Evolutionary conservation across 2,797 vertebrate genomes (phyloP), one percentile per base, ranked within the genome.

Genomic region (Enteromius fasciolatus): DNA sequence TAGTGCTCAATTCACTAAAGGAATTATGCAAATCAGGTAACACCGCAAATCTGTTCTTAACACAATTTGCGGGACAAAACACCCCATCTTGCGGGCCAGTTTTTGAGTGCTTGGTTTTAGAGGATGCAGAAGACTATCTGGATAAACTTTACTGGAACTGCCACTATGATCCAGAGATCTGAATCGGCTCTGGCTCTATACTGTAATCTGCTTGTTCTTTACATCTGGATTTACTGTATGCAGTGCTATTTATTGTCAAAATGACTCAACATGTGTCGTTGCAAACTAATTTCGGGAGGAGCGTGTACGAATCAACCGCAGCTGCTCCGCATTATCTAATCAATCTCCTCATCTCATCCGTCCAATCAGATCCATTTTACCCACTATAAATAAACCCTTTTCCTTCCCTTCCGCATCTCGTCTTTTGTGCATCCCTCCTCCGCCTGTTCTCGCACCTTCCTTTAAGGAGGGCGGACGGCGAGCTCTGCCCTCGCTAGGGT

Each of bases 21-120:
- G 70, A 73, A 73, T 73, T 73, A 73, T 73, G 70, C 33, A 57
- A 75, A 75, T 57, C 33, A 39, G 50, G 52, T 75, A 75, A 41
- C 33, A 75, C 20, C 3, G 14, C 7, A 57, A 75, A 57, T 75
- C 72, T 74, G 69, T 52, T 46, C 69, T 73, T 20, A 74, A 74
- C 72, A 54, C 72, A 74, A 74, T 74, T 74, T 74, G 72, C 72
- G 36, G 39, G 31, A 57, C 50, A 54, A 74, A 74, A 23, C 52
- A 57, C 31, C 12, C 33, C 33, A 75, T 75, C 50, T 57, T 25
- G 50, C 72, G 1, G 50, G 72, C 72, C 1, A 3, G 20, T 74
- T 74, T 61, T 31, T 39, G 31, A 39, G 72, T 1, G 1, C 72
- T 39, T 33, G n/a, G 50, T 57, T 74, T 75, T 57, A 52, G 31